A percentile compares a stretch with the other conserved stretches of the same genome.
Conservation (phyloP, 2,797 vertebrate species). For the Melopsittacus undulatus region DNA sequence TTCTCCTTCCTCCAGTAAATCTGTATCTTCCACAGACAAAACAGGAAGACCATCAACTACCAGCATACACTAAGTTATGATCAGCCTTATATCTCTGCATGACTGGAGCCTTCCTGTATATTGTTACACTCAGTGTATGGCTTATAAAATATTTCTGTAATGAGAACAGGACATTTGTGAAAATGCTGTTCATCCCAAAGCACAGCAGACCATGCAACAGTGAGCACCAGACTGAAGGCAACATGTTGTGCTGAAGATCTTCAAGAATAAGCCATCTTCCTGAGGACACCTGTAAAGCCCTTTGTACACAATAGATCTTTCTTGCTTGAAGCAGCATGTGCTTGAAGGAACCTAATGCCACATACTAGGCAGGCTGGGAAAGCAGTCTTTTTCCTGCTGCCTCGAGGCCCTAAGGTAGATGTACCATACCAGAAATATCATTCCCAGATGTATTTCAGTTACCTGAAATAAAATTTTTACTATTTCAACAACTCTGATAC, state of each 20-base stretch:
- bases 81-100: not conserved
- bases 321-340: not conserved
- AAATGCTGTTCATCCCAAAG: not conserved
- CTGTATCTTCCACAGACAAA: not conserved
- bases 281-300: not conserved
- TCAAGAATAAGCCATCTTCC: not conserved
- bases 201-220: not conserved
- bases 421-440: not conserved
- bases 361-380: not conserved
- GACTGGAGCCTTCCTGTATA: not conserved
- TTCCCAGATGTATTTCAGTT: not conserved
- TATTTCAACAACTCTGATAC: not conserved
- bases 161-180: not conserved
- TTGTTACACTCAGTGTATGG: not conserved
- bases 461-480: not conserved
- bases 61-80: not conserved
- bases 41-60: not conserved
- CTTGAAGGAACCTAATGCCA: not conserved
- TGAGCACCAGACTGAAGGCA: not conserved
- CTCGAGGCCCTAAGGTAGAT: not conserved
- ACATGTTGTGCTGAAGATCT: not conserved
- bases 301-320: not conserved
- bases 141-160: not conserved
- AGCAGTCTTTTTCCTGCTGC: not conserved
- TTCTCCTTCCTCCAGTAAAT: not conserved